These are phyloP conservation scores for Coelogynopora nodosa DNA, from an alignment of 2,888 invertebrate species.

Conservation along the genomic window DNA sequence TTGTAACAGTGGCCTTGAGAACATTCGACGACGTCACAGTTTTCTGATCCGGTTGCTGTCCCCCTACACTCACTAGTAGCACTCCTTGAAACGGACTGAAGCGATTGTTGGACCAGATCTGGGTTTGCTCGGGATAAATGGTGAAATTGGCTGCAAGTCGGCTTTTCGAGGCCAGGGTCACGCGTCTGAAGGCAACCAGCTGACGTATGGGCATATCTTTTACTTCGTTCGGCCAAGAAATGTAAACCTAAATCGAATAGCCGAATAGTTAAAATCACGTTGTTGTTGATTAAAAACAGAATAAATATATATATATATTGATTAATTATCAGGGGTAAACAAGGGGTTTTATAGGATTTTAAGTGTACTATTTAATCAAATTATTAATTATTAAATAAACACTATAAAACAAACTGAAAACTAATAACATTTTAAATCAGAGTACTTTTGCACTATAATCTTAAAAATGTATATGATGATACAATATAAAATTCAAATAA, in stretches of 20 bases:
- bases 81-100: background rate
- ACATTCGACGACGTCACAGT: background rate
- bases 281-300: too few species aligned
- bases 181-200: background rate
- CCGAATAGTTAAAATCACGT: background rate
- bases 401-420: too few species aligned
- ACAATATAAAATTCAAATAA: too few species aligned
- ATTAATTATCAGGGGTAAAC: too few species aligned
- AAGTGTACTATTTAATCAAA: too few species aligned
- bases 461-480: too few species aligned
- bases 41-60: slow-evolving; percentile 7
- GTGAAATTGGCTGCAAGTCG: background rate
- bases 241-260: background rate
- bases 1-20: background rate
- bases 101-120: background rate
- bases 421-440: too few species aligned
- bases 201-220: slow-evolving; percentile 3
- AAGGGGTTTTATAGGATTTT: too few species aligned
- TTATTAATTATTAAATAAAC: too few species aligned
- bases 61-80: background rate
- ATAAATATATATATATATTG: too few species aligned
- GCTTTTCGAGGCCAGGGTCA: background rate
- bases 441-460: too few species aligned
- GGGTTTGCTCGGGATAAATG: background rate
- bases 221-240: background rate